Conservation (phyloP, 2,113 vertebrate genomes). For the Coreoperca whiteheadi region DNA sequence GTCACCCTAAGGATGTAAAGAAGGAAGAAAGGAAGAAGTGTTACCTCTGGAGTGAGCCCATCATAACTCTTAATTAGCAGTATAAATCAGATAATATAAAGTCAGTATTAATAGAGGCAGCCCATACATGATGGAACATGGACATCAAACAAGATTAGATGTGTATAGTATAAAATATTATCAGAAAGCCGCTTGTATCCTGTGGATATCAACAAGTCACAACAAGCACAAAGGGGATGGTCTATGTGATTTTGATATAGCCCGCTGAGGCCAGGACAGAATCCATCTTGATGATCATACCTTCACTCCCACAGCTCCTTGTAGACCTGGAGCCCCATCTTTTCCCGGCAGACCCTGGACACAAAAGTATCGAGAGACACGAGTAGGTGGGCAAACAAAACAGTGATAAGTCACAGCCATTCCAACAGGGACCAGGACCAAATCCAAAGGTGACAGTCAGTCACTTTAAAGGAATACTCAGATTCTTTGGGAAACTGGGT, state of each 20-base stretch:
- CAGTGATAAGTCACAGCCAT: slow-evolving; percentile 14
- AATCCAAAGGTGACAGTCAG: slow-evolving; percentile 3
- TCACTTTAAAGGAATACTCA: slow-evolving; percentile 47
- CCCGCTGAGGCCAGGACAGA: neutral
- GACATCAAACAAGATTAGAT: neutral
- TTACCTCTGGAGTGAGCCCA: neutral
- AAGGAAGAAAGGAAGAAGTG: neutral
- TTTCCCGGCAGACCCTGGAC: slow-evolving; percentile 86
- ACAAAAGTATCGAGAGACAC: slow-evolving; percentile 31
- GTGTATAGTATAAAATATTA: too few relatives aligned
- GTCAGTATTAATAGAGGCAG: neutral
- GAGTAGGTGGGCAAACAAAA: neutral
- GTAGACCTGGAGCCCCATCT: slow-evolving; percentile 81
- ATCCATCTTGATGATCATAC: slow-evolving; percentile 64
- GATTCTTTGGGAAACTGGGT: neutral
- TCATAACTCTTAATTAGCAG: neutral
- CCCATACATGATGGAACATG: neutral
- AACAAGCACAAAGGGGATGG: neutral
- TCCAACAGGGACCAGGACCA: slow-evolving; percentile 20
- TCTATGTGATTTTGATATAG: neutral
- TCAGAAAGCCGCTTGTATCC: neutral
- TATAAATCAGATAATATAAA: too few relatives aligned
- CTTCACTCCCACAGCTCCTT: slow-evolving; percentile 86
- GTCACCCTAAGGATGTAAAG: slow-evolving; percentile 83
- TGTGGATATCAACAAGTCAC: neutral